Evolutionary conservation across 2,888 invertebrate genomes (phyloP).

Genomic region (Eilema depressum): DNA sequence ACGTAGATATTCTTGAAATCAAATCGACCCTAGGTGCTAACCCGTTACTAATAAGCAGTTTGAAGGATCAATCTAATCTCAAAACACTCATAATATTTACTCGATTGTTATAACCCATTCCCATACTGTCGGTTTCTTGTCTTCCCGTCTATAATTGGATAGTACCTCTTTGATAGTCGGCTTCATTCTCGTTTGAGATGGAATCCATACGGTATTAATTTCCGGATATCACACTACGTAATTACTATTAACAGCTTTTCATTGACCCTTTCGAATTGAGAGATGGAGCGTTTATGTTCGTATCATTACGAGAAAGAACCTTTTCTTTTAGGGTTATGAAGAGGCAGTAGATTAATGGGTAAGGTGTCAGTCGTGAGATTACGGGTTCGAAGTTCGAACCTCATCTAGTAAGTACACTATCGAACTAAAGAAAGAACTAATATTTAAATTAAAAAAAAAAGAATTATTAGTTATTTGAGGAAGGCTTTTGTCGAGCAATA

Average conservation of each 20-base stretch:
- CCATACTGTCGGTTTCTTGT: conserved; percentile 15
- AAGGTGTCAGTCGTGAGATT: not conserved
- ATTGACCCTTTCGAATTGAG: conserved; percentile 23
- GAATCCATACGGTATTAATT: conserved; percentile 32
- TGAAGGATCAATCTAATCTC: not conserved
- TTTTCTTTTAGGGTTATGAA: conserved; percentile 2
- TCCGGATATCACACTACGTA: conserved; percentile 38
- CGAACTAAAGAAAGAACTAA: not conserved
- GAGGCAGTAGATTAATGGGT: not conserved
- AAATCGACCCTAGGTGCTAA: not conserved
- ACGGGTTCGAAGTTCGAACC: not conserved
- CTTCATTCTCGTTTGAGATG: conserved; percentile 31
- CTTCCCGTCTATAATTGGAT: conserved; percentile 34
- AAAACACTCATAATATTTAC: conserved; percentile 19
- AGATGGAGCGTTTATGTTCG: conserved; percentile 26
- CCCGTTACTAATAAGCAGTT: not conserved
- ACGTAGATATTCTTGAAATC: not conserved
- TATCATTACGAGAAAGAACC: conserved; percentile 27
- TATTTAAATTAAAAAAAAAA: too few species aligned
- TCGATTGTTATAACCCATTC: conserved; percentile 30
- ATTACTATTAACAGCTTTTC: conserved; percentile 30
- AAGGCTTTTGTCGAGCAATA: too few species aligned
- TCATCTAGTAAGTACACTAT: not conserved
- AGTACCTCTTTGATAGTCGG: conserved; percentile 33
- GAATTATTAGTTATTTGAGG: too few species aligned